Evolutionary conservation across 2,888 invertebrate genomes (phyloP).

Genomic region (Tenthredo scrophulariae): DNA sequence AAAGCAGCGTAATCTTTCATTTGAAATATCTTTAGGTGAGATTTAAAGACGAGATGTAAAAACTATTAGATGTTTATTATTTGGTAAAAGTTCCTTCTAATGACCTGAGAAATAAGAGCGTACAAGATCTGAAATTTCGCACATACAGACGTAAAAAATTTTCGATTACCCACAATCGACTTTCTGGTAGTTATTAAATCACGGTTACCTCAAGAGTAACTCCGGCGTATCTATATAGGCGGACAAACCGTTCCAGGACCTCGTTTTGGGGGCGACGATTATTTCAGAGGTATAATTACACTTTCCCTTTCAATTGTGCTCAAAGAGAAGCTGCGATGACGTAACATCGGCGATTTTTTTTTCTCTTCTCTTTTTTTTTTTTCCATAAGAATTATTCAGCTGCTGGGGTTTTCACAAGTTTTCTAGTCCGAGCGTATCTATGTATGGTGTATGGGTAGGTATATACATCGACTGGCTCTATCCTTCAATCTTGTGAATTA

Average conservation of each 20-base stretch:
- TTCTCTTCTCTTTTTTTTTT: not conserved
- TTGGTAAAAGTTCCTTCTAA: not conserved
- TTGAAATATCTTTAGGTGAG: not conserved
- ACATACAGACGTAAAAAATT: not conserved
- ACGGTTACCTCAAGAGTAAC: constrained; percentile 5
- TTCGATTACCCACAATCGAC: not conserved
- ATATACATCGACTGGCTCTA: not conserved
- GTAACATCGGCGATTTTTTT: constrained; percentile 20
- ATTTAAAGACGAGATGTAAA: not conserved
- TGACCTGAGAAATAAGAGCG: not conserved
- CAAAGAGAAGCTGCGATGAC: not conserved
- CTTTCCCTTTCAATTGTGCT: constrained; percentile 48
- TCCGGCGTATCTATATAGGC: not conserved
- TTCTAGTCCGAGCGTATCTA: not conserved
- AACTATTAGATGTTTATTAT: not conserved
- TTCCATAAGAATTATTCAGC: not conserved
- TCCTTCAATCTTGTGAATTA: not conserved
- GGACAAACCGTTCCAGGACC: constrained; percentile 22
- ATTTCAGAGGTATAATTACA: constrained; percentile 40
- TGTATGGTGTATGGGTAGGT: not conserved
- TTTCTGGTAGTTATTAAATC: not conserved
- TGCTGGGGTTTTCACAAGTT: not conserved
- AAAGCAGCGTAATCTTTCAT: not conserved
- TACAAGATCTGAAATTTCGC: not conserved
- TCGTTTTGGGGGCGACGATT: constrained; percentile 29